Evolutionary conservation across 2,888 invertebrate genomes (phyloP).

Genomic region (Dryobotodes eremita): DNA sequence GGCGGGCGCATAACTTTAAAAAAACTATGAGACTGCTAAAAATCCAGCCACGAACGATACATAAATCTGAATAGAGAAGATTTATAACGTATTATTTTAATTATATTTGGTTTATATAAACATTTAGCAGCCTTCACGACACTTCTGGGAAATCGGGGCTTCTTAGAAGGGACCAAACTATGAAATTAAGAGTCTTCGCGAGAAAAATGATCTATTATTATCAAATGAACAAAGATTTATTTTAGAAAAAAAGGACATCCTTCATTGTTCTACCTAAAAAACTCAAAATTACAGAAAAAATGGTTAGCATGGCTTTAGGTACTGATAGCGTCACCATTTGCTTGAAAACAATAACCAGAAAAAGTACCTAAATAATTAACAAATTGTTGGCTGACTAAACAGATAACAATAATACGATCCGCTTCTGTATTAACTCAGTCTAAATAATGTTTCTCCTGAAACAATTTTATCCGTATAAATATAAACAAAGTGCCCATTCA

Average conservation of each 20-base stretch:
- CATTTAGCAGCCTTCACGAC: constrained; percentile 41
- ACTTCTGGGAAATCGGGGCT: constrained; percentile 43
- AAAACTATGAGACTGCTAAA: constrained; percentile 42
- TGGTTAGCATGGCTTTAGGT: no score
- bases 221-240: not conserved
- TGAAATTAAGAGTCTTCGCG: not conserved
- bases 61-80: constrained; percentile 53
- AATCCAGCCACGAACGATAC: constrained; percentile 45
- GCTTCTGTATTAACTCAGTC: not conserved
- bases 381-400: not conserved
- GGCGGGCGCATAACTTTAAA: constrained; percentile 17
- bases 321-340: not conserved
- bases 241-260: not conserved
- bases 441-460: constrained; percentile 1
- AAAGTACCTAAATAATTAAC: not conserved
- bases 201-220: not conserved
- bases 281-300: not conserved
- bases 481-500: constrained; percentile 22
- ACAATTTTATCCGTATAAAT: constrained; percentile 7
- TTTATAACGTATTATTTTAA: constrained; percentile 36
- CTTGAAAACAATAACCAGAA: not conserved
- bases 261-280: not conserved
- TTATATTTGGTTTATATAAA: constrained; percentile 49
- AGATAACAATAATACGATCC: not conserved
- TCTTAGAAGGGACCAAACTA: constrained; percentile 19